Percentiles rank a stretch among this genome's conserved stretches.
These are phyloP conservation scores for Dryobotodes eremita DNA, from an alignment of 2,888 invertebrate species.

Conservation along the genomic window DNA sequence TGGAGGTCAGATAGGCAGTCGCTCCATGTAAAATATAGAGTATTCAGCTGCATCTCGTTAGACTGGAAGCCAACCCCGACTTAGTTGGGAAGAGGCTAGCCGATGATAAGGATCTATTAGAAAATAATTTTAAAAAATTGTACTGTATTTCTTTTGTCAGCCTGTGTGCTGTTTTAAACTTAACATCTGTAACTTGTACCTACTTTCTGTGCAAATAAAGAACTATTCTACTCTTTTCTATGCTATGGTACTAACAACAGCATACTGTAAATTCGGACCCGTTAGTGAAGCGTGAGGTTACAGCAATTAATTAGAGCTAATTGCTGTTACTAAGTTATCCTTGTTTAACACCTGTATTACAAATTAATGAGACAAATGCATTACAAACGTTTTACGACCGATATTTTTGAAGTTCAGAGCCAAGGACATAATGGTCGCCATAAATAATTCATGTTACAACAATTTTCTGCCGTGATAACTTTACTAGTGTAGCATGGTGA, in stretches of 20 bases:
- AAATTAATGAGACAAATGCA: neutral
- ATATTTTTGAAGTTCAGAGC: neutral
- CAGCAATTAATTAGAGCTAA: neutral
- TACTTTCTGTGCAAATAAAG: too few species aligned
- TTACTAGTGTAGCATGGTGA: constrained; percentile 15
- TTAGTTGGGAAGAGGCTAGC: too few species aligned
- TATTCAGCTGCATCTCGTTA: too few species aligned
- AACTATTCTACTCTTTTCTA: too few species aligned
- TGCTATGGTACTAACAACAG: neutral
- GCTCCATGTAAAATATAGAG: too few species aligned
- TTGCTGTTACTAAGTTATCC: neutral
- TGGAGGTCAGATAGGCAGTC: too few species aligned
- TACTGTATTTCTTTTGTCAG: too few species aligned
- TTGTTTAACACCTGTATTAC: neutral
- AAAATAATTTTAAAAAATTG: too few species aligned
- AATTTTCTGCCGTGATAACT: constrained; percentile 29
- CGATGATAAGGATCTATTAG: too few species aligned
- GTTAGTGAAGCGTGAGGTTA: neutral
- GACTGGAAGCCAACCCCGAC: too few species aligned
- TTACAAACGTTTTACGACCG: neutral
- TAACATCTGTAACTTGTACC: too few species aligned
- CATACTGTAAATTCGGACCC: neutral
- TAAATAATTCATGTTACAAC: neutral
- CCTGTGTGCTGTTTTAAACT: too few species aligned
- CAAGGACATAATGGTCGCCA: constrained; percentile 9